phyloP scores from a whole-genome alignment of 2,797 vertebrate species.

The Danionella dracula region DNA sequence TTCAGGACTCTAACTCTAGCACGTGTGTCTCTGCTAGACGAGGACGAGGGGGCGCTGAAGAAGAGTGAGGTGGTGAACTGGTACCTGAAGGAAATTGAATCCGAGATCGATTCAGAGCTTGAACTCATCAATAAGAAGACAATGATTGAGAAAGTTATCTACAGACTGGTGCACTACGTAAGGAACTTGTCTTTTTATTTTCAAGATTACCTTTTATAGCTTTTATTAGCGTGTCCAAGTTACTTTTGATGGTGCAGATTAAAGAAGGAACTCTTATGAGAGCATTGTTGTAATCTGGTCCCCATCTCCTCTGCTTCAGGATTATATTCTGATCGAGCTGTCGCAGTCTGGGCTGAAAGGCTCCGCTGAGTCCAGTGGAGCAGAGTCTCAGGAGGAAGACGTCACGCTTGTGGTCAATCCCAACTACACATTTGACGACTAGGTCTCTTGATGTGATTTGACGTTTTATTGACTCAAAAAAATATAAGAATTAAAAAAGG shows the following conservation, averaged over 20 bases:
- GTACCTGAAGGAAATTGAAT: slow-evolving; percentile 97
- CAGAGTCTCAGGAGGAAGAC: slow-evolving; percentile 71
- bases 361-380: slow-evolving; percentile 61
- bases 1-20: too few relatives aligned
- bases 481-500: neutral
- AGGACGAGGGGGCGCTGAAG: slow-evolving; percentile 85
- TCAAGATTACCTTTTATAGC: too few relatives aligned
- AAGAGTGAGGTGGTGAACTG: slow-evolving; percentile 92
- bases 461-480: neutral
- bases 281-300: too few relatives aligned
- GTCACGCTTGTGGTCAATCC: slow-evolving; percentile 92
- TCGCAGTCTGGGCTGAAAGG: slow-evolving; percentile 82
- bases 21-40: slow-evolving; percentile 66
- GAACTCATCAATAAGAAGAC: slow-evolving; percentile 90
- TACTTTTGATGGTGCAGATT: too few relatives aligned
- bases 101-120: slow-evolving; percentile 95
- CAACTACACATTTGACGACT: slow-evolving; percentile 92
- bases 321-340: slow-evolving; percentile 94
- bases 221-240: too few relatives aligned
- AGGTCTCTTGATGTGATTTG: slow-evolving; percentile 21
- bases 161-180: slow-evolving; percentile 92
- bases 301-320: slow-evolving; percentile 62
- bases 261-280: too few relatives aligned
- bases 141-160: slow-evolving; percentile 93
- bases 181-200: too few relatives aligned